Conservation (phyloP, 2,888 invertebrate genomes). For the Odontothrips loti region DNA sequence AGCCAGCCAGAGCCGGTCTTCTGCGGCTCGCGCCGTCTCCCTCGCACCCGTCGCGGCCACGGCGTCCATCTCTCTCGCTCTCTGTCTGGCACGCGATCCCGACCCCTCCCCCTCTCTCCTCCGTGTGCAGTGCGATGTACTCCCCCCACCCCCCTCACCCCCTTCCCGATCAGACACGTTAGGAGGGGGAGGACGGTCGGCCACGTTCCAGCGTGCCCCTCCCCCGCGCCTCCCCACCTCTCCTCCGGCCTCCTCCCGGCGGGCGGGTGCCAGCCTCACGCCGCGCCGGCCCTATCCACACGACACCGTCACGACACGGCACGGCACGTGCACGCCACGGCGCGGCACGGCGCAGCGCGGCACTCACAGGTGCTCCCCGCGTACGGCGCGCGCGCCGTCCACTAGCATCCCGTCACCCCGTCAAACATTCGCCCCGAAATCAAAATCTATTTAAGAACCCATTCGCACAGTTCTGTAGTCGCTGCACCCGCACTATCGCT, state of each 20-base stretch:
- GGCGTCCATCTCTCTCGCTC: background rate
- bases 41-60: background rate
- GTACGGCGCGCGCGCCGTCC: background rate
- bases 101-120: background rate
- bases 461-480: no score
- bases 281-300: constrained; percentile 2
- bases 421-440: background rate
- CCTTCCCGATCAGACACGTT: background rate
- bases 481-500: no score
- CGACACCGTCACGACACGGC: constrained; percentile 14
- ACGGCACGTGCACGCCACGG: background rate
- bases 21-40: background rate
- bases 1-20: constrained; percentile 2
- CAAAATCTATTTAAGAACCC: no score
- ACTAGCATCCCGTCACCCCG: background rate
- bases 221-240: background rate
- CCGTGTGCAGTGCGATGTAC: background rate
- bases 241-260: background rate
- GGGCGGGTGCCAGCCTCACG: constrained; percentile 19
- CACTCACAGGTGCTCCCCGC: background rate
- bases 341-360: background rate
- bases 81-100: constrained; percentile 14
- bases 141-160: background rate
- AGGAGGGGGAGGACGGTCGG: background rate
- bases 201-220: background rate